Evolutionary conservation across 2,888 invertebrate genomes (phyloP).

Genomic region (Drosophila rellima): DNA sequence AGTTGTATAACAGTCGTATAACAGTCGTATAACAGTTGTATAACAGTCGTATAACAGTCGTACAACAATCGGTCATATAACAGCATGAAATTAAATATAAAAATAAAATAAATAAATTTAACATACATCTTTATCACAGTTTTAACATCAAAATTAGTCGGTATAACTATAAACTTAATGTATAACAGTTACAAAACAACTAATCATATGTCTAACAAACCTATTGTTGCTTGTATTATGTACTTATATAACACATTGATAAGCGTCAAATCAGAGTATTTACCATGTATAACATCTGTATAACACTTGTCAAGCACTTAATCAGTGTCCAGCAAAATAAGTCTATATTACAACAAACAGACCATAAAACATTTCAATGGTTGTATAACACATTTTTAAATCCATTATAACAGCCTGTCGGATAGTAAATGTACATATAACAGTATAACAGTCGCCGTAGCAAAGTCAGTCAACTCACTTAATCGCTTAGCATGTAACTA

Average conservation of each 20-base stretch:
- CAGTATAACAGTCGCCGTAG: slow-evolving; percentile 23
- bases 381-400: slow-evolving; percentile 38
- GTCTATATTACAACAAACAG: not conserved
- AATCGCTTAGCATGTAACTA: slow-evolving; percentile 45
- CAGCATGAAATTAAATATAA: not conserved
- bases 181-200: slow-evolving; percentile 9
- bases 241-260: not conserved
- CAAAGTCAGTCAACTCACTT: slow-evolving; percentile 25
- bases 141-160: not conserved
- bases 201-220: not conserved
- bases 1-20: slow-evolving; percentile 7
- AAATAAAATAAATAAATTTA: no score
- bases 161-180: not conserved
- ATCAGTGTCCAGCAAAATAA: not conserved
- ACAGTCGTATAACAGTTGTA: not conserved
- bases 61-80: slow-evolving; percentile 3
- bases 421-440: not conserved
- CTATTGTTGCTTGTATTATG: not conserved
- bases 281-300: no score
- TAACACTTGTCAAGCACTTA: slow-evolving; percentile 2
- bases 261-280: not conserved
- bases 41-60: slow-evolving; percentile 9
- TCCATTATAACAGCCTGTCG: slow-evolving; percentile 17
- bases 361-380: slow-evolving; percentile 15
- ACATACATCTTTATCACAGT: no score